Base-by-base conservation (phyloP, 2,888 invertebrate species). In the Carabus problematicus region DNA sequence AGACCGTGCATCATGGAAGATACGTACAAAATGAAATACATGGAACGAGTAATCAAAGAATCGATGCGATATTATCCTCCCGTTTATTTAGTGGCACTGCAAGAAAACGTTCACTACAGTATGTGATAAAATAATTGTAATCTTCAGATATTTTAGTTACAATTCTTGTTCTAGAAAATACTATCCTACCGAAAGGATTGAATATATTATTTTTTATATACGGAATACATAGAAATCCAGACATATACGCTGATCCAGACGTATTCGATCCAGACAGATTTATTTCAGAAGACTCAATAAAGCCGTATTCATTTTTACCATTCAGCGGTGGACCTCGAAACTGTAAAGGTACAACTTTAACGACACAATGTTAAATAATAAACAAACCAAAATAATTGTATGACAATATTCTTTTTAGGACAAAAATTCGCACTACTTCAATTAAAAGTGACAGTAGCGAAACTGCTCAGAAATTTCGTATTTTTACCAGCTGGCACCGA, bases 1-100 rank as follows among this genome's bases (percentile, higher is more conserved):
- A 45, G 61, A 14, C 45, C 45, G 9, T 73, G 72, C 1, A 75
- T 74, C 0, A 41, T 73, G 60, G 73, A 78, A 70, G 74, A 79
- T 70, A 18, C 79, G 2, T 56, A 71, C 1, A 70, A 77, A 52
- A 72, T 79, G 8, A 76, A 78, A 18, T 81, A 81, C 73, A 74
- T 81, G 9, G 81, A 81, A 16, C 74, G 79, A 60, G 79, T 80
- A 0, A 78, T 81, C 58, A 81, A 81, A 66, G 82, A 82, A 74
- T 72, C 75, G 0, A 72, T 82, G 4, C 72, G 81, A 64, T 67
- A 81, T 18, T 81, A 77, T 73, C 79, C 81, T 1, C 78, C 77
- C 68, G 78, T 74, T 29, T 6, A 2, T 2, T 3, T 3, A 3
- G 29, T 29, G 29, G 29, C 29, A 6, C 9, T 81, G 9, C 71